Conservation (phyloP, 2,113 vertebrate genomes). For the Aythya baeri region DNA sequence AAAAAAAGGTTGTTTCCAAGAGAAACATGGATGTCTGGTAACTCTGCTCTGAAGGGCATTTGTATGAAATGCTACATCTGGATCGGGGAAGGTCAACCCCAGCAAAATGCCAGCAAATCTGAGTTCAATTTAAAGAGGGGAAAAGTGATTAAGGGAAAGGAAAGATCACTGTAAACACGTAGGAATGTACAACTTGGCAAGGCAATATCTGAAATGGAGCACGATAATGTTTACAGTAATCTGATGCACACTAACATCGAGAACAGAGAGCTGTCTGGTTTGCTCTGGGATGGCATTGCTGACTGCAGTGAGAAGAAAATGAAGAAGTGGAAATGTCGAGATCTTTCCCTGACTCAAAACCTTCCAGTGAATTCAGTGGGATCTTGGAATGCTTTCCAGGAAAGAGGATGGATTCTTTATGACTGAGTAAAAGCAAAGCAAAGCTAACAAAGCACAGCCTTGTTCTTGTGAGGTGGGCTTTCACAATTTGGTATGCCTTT, state of each 20-base stretch:
- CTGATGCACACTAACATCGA: slow-evolving; percentile 27
- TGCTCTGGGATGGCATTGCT: not conserved
- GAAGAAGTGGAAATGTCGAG: not conserved
- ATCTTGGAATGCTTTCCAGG: not conserved
- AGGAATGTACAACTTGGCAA: slow-evolving; percentile 67
- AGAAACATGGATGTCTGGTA: slow-evolving; percentile 61
- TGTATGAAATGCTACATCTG: slow-evolving; percentile 54
- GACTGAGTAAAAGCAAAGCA: not conserved
- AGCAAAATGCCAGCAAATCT: slow-evolving; percentile 51
- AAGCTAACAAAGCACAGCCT: not conserved
- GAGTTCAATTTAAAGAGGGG: slow-evolving; percentile 54
- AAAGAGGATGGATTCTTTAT: slow-evolving; percentile 7
- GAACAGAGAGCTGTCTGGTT: slow-evolving; percentile 33
- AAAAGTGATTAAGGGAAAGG: slow-evolving; percentile 46
- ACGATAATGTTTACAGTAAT: slow-evolving; percentile 56
- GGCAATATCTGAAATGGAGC: slow-evolving; percentile 35
- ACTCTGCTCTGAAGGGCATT: slow-evolving; percentile 24
- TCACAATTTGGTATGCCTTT: not conserved
- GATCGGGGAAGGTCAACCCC: slow-evolving; percentile 8
- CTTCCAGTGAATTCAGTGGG: not conserved
- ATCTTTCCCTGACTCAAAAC: not conserved
- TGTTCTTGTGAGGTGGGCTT: not conserved
- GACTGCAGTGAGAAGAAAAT: not conserved
- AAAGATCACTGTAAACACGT: slow-evolving; percentile 61
- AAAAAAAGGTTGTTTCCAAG: slow-evolving; percentile 45